Conservation (phyloP, 2,888 invertebrate species). For the Eupsilia transversa region DNA sequence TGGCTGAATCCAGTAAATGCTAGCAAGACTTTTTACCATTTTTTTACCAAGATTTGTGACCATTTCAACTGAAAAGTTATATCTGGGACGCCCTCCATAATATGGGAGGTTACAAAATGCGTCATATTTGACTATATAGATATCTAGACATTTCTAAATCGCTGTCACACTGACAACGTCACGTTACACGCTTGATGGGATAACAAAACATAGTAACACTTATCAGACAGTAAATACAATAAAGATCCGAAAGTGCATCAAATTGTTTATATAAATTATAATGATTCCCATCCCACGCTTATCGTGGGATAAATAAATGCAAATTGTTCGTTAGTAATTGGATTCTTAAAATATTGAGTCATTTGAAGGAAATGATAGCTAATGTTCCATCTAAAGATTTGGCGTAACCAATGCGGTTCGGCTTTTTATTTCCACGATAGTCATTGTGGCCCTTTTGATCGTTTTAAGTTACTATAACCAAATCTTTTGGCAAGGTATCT, state of each 20-base stretch:
- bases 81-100: too few species aligned
- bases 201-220: not conserved
- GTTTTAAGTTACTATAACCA: too few species aligned
- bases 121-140: too few species aligned
- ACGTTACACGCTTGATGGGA: too few species aligned
- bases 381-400: not conserved
- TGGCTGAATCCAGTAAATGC: not conserved
- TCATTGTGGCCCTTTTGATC: not conserved
- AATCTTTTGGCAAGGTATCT: not conserved
- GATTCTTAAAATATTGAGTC: constrained; percentile 20
- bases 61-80: not conserved
- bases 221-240: constrained; percentile 4
- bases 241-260: constrained; percentile 33
- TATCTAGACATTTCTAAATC: too few species aligned
- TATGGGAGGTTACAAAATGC: too few species aligned
- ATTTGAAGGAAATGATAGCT: constrained; percentile 14
- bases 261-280: constrained; percentile 37
- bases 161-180: too few species aligned
- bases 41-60: too few species aligned
- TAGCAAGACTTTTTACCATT: not conserved
- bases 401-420: not conserved
- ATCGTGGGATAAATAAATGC: constrained; percentile 32
- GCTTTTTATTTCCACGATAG: not conserved
- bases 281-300: constrained; percentile 57
- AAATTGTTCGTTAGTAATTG: constrained; percentile 22